phyloP scores from a whole-genome alignment of 2,113 vertebrate species.

The Gracilinanus agilis region DNA sequence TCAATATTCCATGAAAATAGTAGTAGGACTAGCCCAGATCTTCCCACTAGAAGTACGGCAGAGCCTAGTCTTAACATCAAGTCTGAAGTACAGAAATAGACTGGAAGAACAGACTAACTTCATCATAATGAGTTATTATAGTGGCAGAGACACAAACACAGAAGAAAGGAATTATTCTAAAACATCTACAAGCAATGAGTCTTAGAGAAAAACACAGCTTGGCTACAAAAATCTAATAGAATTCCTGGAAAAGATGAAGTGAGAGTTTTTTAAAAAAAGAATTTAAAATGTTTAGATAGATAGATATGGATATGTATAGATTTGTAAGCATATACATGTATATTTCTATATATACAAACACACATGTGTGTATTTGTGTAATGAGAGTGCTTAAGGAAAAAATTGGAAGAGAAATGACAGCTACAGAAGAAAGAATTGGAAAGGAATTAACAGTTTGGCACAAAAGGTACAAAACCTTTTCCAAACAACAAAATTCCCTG shows the following conservation, averaged over 20 bases:
- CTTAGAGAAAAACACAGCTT: neutral
- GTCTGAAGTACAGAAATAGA: neutral
- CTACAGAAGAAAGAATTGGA: neutral
- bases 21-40: neutral
- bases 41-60: neutral
- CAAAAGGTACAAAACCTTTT: neutral
- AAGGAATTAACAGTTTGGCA: neutral
- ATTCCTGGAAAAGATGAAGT: neutral
- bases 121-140: neutral
- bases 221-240: neutral
- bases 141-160: neutral
- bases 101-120: neutral
- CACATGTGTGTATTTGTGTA: neutral
- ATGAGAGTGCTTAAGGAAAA: neutral
- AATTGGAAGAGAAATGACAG: conserved; percentile 3
- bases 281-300: neutral
- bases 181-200: neutral
- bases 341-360: neutral
- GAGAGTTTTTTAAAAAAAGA: neutral
- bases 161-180: neutral
- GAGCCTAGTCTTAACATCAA: neutral
- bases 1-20: neutral
- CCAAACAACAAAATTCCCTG: neutral
- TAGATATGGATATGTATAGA: neutral
- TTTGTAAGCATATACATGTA: neutral